A percentile compares a stretch with the other conserved stretches of the same genome.
phyloP scores from a whole-genome alignment of 1,140 invertebrate genomes.

The Stegodyphus mimosarum region DNA sequence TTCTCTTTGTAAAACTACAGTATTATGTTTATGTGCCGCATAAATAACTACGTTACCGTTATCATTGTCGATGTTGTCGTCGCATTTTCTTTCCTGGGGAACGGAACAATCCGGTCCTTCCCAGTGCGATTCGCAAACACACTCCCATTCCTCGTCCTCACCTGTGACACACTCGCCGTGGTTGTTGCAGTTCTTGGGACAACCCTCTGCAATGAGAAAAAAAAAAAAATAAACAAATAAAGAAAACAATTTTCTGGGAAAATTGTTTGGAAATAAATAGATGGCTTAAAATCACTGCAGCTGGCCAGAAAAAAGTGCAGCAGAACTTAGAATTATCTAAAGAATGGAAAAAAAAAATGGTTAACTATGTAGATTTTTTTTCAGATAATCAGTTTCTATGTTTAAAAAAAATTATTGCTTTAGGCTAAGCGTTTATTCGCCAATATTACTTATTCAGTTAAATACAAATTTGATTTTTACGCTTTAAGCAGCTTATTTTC shows the following conservation, averaged over 20 bases:
- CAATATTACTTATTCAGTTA: too few species aligned
- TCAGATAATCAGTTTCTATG: not conserved
- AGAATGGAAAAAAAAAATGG: not conserved
- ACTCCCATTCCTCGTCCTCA: slow-evolving; percentile 81
- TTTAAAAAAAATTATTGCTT: not conserved
- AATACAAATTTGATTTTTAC: too few species aligned
- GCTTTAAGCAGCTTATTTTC: too few species aligned
- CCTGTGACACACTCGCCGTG: slow-evolving; percentile 89
- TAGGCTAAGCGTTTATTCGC: too few species aligned
- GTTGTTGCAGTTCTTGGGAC: slow-evolving; percentile 90
- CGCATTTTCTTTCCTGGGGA: slow-evolving; percentile 89
- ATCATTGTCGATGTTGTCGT: slow-evolving; percentile 95
- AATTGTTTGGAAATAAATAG: not conserved
- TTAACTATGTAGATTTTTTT: not conserved
- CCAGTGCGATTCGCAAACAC: slow-evolving; percentile 91
- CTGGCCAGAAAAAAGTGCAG: not conserved
- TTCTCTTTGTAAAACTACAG: too few species aligned
- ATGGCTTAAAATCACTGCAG: not conserved
- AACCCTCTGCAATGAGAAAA: slow-evolving; percentile 79
- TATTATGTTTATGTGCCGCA: too few species aligned
- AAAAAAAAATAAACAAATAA: not conserved
- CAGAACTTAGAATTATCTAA: not conserved
- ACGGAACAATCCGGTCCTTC: slow-evolving; percentile 92
- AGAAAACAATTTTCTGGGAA: not conserved
- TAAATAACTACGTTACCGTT: slow-evolving; percentile 79